Evolutionary conservation across 2,888 invertebrate genomes (phyloP).

Genomic region (Lycocerus yunnanus): DNA sequence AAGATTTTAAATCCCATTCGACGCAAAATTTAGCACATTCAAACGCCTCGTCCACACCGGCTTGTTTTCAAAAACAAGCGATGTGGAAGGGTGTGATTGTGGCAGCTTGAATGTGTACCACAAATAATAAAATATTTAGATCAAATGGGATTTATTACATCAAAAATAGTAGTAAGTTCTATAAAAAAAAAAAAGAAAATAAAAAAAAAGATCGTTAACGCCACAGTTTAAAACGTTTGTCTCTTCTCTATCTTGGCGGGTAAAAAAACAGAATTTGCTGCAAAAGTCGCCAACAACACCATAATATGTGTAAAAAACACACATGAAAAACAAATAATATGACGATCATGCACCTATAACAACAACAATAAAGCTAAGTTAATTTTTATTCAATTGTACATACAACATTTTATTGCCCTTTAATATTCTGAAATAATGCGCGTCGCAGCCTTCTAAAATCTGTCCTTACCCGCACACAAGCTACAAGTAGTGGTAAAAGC

Average conservation of each 20-base stretch:
- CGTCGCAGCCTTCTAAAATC: conserved; percentile 20
- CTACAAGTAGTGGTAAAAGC: conserved; percentile 4
- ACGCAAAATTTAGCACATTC: conserved; percentile 23
- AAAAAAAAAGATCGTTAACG: conserved; percentile 47
- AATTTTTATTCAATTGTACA: conserved; percentile 33
- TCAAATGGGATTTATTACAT: conserved; percentile 42
- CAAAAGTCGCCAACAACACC: conserved; percentile 34
- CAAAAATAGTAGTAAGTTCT: conserved; percentile 49
- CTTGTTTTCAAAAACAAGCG: neutral
- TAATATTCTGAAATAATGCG: conserved; percentile 12
- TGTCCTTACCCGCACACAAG: conserved; percentile 19
- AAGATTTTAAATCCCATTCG: conserved; percentile 42
- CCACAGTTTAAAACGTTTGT: conserved; percentile 52
- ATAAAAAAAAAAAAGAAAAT: conserved; percentile 40
- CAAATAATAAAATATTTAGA: conserved; percentile 13
- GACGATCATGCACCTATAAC: conserved; percentile 51
- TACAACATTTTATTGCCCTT: conserved; percentile 26
- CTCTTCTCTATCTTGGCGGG: conserved; percentile 43
- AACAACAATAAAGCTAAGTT: conserved; percentile 42
- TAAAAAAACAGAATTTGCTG: conserved; percentile 43
- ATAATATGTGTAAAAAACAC: neutral
- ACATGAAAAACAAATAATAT: conserved; percentile 15
- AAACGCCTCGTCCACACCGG: neutral
- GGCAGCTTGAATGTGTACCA: neutral
- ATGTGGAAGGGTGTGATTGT: neutral